Conservation (phyloP, 2,113 vertebrate species). For the Anhinga rufa region DNA sequence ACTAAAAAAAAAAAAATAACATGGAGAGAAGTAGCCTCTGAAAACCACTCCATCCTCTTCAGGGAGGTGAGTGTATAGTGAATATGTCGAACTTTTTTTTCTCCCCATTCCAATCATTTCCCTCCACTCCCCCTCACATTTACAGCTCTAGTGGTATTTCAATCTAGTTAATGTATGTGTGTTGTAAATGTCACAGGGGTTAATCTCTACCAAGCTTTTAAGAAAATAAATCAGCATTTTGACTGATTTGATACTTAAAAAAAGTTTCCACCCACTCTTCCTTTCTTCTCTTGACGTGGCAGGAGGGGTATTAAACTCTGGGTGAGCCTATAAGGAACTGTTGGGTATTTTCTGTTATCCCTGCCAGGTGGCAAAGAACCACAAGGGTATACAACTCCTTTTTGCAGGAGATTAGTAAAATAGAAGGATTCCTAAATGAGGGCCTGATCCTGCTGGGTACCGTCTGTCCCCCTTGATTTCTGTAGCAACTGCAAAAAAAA, state of each 20-base stretch:
- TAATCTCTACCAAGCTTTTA: constrained; percentile 63
- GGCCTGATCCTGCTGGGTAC: not conserved
- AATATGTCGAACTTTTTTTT: not conserved
- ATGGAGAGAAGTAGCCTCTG: not conserved
- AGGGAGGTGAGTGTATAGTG: not conserved
- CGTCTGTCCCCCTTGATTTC: not conserved
- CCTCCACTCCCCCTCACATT: constrained; percentile 38
- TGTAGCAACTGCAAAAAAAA: not conserved
- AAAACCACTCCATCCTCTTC: not conserved
- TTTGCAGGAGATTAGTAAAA: constrained; percentile 31
- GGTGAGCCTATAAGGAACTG: constrained; percentile 27
- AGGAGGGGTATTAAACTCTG: constrained; percentile 50
- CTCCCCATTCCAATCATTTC: constrained; percentile 32
- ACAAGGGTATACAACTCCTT: not conserved
- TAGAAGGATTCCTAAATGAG: constrained; percentile 22
- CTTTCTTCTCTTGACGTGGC: constrained; percentile 46
- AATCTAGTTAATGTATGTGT: constrained; percentile 54
- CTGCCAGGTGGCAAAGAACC: constrained; percentile 51
- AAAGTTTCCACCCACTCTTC: constrained; percentile 62
- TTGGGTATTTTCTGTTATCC: constrained; percentile 44
- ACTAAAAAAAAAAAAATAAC: not conserved
- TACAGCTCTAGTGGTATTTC: constrained; percentile 53
- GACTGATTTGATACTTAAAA: constrained; percentile 53
- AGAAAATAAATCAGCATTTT: constrained; percentile 66
- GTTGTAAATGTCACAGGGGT: constrained; percentile 63